Conservation (phyloP, 2,888 invertebrate genomes). For the Yponomeuta malinellus region DNA sequence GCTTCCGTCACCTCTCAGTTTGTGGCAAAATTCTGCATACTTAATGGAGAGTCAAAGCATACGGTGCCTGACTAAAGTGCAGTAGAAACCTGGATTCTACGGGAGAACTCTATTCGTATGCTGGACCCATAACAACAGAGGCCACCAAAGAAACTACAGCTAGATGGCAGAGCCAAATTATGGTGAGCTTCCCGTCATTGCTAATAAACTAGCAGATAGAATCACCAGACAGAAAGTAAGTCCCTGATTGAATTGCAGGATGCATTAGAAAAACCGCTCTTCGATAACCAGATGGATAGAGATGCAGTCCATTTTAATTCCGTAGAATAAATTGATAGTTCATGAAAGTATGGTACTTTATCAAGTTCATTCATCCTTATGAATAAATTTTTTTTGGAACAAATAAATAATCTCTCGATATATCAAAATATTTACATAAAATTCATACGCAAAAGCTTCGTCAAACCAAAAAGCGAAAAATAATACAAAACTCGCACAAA, state of each 20-base stretch:
- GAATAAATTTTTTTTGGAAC: too few relatives aligned
- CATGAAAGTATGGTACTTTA: too few relatives aligned
- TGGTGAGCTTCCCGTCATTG: background rate
- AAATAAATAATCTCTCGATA: too few relatives aligned
- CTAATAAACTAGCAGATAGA: background rate
- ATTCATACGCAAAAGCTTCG: too few relatives aligned
- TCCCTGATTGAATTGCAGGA: background rate
- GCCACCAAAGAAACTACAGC: background rate
- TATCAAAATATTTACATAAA: too few relatives aligned
- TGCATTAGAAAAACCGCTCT: background rate
- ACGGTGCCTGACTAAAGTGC: background rate
- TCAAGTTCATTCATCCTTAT: too few relatives aligned
- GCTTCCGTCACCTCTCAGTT: background rate
- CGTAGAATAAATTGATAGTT: too few relatives aligned
- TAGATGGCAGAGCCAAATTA: background rate
- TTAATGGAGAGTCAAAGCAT: conserved; percentile 2
- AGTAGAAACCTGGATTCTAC: background rate
- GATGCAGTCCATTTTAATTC: too few relatives aligned
- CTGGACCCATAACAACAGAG: background rate
- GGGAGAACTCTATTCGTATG: background rate
- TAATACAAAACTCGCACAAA: too few relatives aligned
- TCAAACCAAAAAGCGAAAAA: too few relatives aligned
- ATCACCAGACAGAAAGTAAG: background rate
- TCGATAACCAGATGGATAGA: background rate
- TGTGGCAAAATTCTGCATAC: background rate